A percentile compares a stretch with the other conserved stretches of the same genome.
Evolutionary conservation across 2,797 vertebrate species (phyloP).

Genomic region (Sebastes aleutianus): DNA sequence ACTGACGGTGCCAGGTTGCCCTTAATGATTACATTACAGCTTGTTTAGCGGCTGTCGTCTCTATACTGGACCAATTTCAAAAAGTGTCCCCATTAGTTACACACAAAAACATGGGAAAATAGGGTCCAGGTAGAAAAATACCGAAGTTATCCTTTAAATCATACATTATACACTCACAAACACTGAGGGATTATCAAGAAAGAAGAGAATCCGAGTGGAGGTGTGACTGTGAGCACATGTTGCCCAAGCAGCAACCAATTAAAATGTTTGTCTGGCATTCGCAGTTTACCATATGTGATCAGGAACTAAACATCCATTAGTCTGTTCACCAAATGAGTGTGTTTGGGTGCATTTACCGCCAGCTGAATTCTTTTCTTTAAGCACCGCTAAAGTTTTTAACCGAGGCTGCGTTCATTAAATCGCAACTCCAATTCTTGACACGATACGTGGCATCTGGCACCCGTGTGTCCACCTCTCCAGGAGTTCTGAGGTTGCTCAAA

Average conservation of each 20-base stretch:
- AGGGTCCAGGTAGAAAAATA: no score
- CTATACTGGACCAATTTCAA: no score
- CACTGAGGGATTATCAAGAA: neutral
- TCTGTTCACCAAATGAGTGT: conserved; percentile 43
- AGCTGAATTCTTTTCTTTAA: conserved; percentile 17
- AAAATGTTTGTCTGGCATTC: conserved; percentile 6
- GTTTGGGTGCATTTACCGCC: conserved; percentile 28
- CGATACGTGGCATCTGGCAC: conserved; percentile 48
- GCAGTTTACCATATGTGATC: neutral
- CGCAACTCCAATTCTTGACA: conserved; percentile 1
- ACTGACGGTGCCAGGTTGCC: no score
- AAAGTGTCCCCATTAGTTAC: no score
- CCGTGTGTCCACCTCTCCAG: conserved; percentile 48
- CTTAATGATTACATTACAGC: no score
- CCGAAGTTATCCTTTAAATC: neutral
- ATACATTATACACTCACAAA: neutral
- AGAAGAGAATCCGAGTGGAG: neutral
- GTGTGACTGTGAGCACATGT: conserved; percentile 14
- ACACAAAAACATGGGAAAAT: no score
- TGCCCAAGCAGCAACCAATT: neutral
- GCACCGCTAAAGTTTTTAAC: conserved; percentile 18
- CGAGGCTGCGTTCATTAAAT: conserved; percentile 42
- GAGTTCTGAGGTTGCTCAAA: conserved; percentile 13
- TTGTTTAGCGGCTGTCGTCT: no score
- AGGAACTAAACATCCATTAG: neutral